Evolutionary conservation across 2,888 invertebrate genomes (phyloP).

Genomic region (Uloborus plumipes): DNA sequence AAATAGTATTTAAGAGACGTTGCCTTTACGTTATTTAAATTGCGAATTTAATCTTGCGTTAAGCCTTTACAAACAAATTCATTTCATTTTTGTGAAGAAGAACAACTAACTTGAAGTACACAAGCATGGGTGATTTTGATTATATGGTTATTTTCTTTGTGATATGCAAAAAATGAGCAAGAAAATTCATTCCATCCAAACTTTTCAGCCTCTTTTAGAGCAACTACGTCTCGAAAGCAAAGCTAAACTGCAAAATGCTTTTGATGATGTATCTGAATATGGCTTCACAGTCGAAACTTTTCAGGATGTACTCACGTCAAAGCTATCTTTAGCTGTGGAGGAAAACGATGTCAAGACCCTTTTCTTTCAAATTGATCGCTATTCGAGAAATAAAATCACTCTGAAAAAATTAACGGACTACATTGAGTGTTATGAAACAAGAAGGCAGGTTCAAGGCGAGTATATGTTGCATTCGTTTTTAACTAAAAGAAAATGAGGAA

Average conservation of each 20-base stretch:
- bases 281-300: conserved; percentile 9
- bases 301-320: neutral
- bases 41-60: neutral
- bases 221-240: conserved; percentile 15
- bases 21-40: neutral
- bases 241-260: conserved; percentile 14
- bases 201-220: conserved; percentile 32
- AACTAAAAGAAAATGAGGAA: too few species aligned
- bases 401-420: conserved; percentile 15
- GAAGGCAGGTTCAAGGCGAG: conserved; percentile 13
- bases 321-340: conserved; percentile 14
- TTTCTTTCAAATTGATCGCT: conserved; percentile 51
- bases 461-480: neutral
- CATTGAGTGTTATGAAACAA: conserved; percentile 29
- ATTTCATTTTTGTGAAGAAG: neutral
- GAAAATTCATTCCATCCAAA: conserved; percentile 6
- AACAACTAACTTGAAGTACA: neutral
- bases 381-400: conserved; percentile 22
- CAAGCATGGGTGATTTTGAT: too few species aligned
- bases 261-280: neutral
- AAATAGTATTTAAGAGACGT: too few species aligned
- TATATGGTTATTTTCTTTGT: too few species aligned
- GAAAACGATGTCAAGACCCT: conserved; percentile 12
- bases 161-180: too few species aligned
- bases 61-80: neutral